Base-by-base conservation (phyloP, 2,113 vertebrate genomes). In the Apus apus region DNA sequence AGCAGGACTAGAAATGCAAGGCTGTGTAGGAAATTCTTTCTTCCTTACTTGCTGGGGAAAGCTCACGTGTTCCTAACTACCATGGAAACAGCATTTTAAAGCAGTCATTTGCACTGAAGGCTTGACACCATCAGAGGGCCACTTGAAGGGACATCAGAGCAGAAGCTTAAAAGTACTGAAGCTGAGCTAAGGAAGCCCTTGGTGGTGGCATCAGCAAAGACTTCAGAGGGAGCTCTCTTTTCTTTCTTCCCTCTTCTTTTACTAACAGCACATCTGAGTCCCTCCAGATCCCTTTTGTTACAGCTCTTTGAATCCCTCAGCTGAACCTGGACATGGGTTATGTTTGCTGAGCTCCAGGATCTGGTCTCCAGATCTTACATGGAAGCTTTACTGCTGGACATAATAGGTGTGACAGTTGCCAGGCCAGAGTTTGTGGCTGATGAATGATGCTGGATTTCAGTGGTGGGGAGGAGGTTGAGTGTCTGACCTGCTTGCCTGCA, bases 101-200 rank as follows among this genome's bases (percentile, higher is more conserved):
- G 11, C 20, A 50, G 17, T 34, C 32, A 68, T 92, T 79, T 94
- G 27, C 78, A 90, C 38, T 15, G n/a, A 40, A 34, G 64, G 56
- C 51, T 53, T 88, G 79, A 29, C 19, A 9, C 73, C 67, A 10
- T 57, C 68, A 32, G 65, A 73, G 61, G 25, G 29, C 17, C n/a
- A 20, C 66, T 10, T 53, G 50, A 64, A 90, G 56, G 79, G 79
- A 77, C 76, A 86, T 92, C 75, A 88, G 56, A 93, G 88, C 46
- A 32, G 51, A 85, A 70, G 29, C 34, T 72, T 25, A 14, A 61
- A 46, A 34, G 45, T 61, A 13, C n/a, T 62, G 89, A 76, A 74
- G 54, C 18, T 60, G 70, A 62, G 74, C 83, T 45, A 5, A 78
- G 70, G 66, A 86, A 85, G 45, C 61, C 56, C 8, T 82, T 72